A percentile compares a stretch with the other conserved stretches of the same genome.
Evolutionary conservation across 2,113 vertebrate species (phyloP).

Genomic region (Phaethornis superciliosus): DNA sequence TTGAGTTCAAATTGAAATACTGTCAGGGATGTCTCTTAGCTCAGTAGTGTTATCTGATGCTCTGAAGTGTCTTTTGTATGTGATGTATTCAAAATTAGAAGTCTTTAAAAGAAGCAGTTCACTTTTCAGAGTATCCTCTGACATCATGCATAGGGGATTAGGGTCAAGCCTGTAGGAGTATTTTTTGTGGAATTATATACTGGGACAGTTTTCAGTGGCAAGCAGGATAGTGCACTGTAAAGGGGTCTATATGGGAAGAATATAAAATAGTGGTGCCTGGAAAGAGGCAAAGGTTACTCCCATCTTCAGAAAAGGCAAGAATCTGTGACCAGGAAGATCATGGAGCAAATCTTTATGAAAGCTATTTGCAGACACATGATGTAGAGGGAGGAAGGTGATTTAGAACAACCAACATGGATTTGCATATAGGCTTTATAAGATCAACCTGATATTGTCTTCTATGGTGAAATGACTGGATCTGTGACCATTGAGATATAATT

Average conservation of each 20-base stretch:
- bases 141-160: background rate
- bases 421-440: background rate
- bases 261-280: background rate
- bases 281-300: background rate
- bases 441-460: background rate
- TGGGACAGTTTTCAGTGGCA: background rate
- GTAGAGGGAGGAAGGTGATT: background rate
- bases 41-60: background rate
- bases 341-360: background rate
- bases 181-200: no score
- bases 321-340: background rate
- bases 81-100: background rate
- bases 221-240: background rate
- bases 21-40: background rate
- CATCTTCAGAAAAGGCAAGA: background rate
- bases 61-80: background rate
- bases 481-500: background rate
- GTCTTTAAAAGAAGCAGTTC: background rate
- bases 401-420: background rate
- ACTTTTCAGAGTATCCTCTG: background rate
- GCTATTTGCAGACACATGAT: background rate
- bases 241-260: background rate
- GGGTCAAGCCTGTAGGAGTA: background rate
- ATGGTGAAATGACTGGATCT: background rate
- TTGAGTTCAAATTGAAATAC: background rate